Evolutionary conservation across 1,140 invertebrate species (phyloP).

Genomic region (Euwallacea similis): DNA sequence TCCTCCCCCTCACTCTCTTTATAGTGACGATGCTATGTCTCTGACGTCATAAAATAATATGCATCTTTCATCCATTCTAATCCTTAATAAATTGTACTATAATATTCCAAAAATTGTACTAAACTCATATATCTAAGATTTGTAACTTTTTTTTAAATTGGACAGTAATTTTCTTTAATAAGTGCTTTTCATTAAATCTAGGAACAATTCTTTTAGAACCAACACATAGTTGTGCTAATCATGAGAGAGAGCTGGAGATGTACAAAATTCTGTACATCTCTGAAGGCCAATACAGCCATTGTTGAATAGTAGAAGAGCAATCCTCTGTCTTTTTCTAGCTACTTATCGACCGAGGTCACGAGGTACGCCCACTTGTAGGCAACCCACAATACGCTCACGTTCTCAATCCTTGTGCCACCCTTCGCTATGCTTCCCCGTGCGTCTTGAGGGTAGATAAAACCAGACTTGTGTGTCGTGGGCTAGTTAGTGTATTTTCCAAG

Average conservation of each 20-base stretch:
- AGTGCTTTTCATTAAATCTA: neutral
- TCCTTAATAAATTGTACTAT: neutral
- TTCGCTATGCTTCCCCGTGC: neutral
- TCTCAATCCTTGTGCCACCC: neutral
- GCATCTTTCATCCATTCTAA: neutral
- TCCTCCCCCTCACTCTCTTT: conserved; percentile 19
- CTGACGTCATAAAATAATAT: conserved; percentile 34
- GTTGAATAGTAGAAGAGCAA: too few species aligned
- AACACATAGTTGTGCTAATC: too few species aligned
- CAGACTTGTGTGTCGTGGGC: neutral
- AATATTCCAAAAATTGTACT: neutral
- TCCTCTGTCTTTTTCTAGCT: conserved; percentile 14
- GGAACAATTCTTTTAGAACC: neutral
- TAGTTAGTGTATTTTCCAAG: conserved; percentile 9
- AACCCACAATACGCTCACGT: conserved; percentile 31
- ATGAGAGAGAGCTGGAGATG: too few species aligned
- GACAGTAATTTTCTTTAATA: neutral
- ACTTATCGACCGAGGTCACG: conserved; percentile 31
- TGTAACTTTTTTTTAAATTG: neutral
- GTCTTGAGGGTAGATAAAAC: neutral
- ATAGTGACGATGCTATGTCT: conserved; percentile 7
- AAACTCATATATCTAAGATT: too few species aligned
- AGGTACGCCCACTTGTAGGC: conserved; percentile 34
- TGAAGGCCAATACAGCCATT: too few species aligned
- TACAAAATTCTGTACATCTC: too few species aligned